Evolutionary conservation across 1,140 invertebrate genomes (phyloP), one percentile per base, ranked within the genome.

Genomic region (Platyscapa corneri): DNA sequence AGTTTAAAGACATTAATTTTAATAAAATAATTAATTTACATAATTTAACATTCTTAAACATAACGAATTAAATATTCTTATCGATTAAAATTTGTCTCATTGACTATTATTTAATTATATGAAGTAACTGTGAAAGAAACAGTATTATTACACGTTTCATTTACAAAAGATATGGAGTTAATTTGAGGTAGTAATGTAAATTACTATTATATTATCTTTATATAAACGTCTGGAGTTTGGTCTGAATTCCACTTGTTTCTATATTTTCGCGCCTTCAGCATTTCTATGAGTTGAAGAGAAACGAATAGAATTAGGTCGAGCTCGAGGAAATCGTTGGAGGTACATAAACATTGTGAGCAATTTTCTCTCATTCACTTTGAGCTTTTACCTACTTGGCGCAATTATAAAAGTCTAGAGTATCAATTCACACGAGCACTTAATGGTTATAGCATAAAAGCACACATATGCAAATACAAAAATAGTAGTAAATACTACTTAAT

Each of bases 271-370:
- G 70, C 14, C 7, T 74, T 74, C 20, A 42, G 23, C 14, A n/a
- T 72, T 39, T 39, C 70, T 39, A 72, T 74, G 37, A 42, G 27
- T 74, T 74, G 37, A 74, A 42, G 37, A 74, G 70, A 74, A 74
- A 74, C 70, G 70, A 70, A 74, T 74, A 42, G 42, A 72, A 74
- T 74, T 74, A 74, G 70, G 70, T 74, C 70, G 70, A 74, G 37
- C 70, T 74, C 70, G 70, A 74, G 70, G 37, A 20, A 74, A 74
- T 74, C 70, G 37, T n/a, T 74, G 23, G 23, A 74, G 42, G 70
- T 74, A 74, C 70, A 74, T 74, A 74, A 74, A 74, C 42, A 74
- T 74, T 42, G 39, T 74, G 23, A 74, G 34, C 67, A 72, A 72
- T 37, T 72, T 39, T 74, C 23, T 74, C 37, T 74, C 23, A n/a